Evolutionary conservation across 2,113 vertebrate genomes (phyloP).

Genomic region (Malurus alboscapulatus): DNA sequence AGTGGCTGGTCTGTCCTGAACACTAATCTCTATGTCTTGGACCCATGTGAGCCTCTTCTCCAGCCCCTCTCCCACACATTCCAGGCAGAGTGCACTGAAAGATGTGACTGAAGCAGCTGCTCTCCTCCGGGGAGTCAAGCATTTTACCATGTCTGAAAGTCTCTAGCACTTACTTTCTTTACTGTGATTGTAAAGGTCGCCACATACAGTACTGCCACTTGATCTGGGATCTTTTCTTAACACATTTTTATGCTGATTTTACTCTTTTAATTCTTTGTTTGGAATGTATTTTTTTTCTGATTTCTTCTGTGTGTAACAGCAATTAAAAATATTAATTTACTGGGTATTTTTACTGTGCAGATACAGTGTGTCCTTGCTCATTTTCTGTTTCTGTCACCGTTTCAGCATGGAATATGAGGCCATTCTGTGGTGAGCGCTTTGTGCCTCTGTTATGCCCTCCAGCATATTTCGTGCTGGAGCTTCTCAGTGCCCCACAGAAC

Average conservation of each 20-base stretch:
- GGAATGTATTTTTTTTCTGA: conserved; percentile 45
- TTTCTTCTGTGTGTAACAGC: conserved; percentile 57
- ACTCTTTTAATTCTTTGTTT: conserved; percentile 44
- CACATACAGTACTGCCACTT: conserved; percentile 10
- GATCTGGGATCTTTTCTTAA: conserved; percentile 51
- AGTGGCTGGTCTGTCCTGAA: neutral
- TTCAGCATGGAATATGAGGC: neutral
- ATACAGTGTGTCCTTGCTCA: neutral
- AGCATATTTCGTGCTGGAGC: neutral
- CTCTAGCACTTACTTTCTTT: conserved; percentile 29
- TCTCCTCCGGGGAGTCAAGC: neutral
- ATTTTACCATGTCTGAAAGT: neutral
- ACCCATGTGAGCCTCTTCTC: neutral
- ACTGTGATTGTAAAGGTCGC: conserved; percentile 53
- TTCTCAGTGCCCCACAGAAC: neutral
- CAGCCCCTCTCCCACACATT: neutral
- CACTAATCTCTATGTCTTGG: neutral
- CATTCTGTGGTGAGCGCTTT: neutral
- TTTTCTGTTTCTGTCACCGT: neutral
- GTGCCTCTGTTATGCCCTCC: neutral
- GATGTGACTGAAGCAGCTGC: conserved; percentile 14
- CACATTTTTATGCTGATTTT: conserved; percentile 43
- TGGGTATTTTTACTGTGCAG: neutral
- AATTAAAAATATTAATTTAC: conserved; percentile 65
- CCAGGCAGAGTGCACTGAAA: conserved; percentile 30